Conservation (phyloP, 2,888 invertebrate species). For the Ashinkailepas kermadecensis region DNA sequence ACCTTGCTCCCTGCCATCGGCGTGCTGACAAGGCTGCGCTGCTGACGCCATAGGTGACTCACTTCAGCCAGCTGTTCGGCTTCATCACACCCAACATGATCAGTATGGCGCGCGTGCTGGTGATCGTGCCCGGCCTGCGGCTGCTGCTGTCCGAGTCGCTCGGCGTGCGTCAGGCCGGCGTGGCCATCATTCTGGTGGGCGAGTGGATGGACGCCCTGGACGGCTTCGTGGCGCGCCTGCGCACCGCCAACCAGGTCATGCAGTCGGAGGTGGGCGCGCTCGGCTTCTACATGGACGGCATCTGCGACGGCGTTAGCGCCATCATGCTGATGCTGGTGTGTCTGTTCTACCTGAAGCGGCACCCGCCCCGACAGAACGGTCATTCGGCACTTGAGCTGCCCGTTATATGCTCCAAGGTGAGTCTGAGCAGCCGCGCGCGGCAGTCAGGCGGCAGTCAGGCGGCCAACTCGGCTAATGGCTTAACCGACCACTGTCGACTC, state of each 20-base stretch:
- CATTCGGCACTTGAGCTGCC: slow-evolving; percentile 39
- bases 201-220: slow-evolving; percentile 79
- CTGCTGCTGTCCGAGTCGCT: slow-evolving; percentile 65
- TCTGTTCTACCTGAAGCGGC: slow-evolving; percentile 59
- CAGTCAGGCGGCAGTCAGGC: slow-evolving; percentile 46
- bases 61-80: slow-evolving; percentile 50
- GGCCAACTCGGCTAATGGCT: no score
- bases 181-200: slow-evolving; percentile 67
- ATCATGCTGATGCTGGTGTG: slow-evolving; percentile 62
- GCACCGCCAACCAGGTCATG: slow-evolving; percentile 66
- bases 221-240: slow-evolving; percentile 72
- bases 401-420: background rate
- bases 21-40: no score
- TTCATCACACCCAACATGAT: slow-evolving; percentile 74
- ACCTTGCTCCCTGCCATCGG: no score
- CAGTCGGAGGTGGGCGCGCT: slow-evolving; percentile 68
- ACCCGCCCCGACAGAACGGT: slow-evolving; percentile 65
- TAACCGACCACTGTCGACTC: no score
- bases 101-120: slow-evolving; percentile 66
- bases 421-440: slow-evolving; percentile 44
- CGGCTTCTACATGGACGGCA: slow-evolving; percentile 74
- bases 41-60: slow-evolving; percentile 49
- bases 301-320: slow-evolving; percentile 71
- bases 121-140: slow-evolving; percentile 66
- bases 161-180: slow-evolving; percentile 61